phyloP scores from a whole-genome alignment of 2,113 vertebrate genomes.

The Psephotus haematonotus region DNA sequence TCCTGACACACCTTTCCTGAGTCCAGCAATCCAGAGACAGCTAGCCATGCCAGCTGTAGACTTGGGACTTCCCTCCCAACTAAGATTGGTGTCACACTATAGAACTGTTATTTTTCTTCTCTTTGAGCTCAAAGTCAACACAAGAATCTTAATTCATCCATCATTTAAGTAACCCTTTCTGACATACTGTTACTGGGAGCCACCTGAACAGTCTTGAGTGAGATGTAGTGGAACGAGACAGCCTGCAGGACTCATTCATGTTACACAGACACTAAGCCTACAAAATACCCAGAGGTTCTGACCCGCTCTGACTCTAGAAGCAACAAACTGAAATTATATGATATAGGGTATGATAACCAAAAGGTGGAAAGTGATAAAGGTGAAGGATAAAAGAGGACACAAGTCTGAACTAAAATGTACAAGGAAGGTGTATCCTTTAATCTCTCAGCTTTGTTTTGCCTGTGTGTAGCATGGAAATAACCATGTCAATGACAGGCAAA shows the following conservation, averaged over 20 bases:
- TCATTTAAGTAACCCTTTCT: background rate
- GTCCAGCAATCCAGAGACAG: background rate
- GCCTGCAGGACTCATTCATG: background rate
- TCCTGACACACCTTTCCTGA: background rate
- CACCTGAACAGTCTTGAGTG: background rate
- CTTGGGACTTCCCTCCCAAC: background rate
- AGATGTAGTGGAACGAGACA: background rate
- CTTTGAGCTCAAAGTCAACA: background rate
- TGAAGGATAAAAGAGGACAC: background rate
- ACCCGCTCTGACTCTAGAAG: background rate
- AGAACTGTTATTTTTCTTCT: background rate
- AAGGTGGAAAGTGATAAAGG: background rate
- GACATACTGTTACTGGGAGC: background rate
- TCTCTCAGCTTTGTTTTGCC: slow-evolving; percentile 3
- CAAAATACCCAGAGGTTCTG: background rate
- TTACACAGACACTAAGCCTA: background rate
- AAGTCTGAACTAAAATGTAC: background rate
- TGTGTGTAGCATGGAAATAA: background rate
- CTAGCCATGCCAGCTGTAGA: background rate
- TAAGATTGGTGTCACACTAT: background rate
- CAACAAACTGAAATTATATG: background rate
- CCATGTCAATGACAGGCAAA: background rate
- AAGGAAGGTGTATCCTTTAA: background rate
- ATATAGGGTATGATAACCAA: background rate
- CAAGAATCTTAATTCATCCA: background rate